Evolutionary conservation across 2,113 vertebrate species (phyloP).

Genomic region (Corythaixoides concolor): DNA sequence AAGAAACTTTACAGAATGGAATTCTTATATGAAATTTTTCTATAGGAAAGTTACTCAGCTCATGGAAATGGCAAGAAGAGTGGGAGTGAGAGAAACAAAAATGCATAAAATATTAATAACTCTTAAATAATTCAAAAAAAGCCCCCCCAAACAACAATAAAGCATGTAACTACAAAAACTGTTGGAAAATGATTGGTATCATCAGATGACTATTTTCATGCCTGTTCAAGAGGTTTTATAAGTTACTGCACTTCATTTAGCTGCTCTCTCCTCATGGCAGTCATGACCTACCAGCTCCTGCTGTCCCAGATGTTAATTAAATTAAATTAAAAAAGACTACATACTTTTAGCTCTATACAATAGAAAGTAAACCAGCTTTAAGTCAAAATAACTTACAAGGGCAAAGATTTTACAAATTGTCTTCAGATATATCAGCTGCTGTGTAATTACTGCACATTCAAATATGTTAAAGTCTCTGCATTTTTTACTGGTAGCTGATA

Average conservation of each 20-base stretch:
- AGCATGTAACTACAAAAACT: neutral
- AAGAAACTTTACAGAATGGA: neutral
- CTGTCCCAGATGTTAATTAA: neutral
- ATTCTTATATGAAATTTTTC: neutral
- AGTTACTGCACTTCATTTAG: neutral
- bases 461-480: neutral
- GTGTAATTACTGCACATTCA: neutral
- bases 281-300: neutral
- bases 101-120: slow-evolving; percentile 15
- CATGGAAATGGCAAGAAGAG: neutral
- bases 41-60: neutral
- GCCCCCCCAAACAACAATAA: neutral
- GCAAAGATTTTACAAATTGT: neutral
- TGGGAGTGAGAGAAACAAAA: neutral
- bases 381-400: neutral
- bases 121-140: neutral
- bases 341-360: neutral
- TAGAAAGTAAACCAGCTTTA: neutral
- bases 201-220: neutral
- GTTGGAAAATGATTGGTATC: neutral
- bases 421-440: neutral
- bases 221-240: neutral
- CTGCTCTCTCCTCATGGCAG: neutral
- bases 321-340: neutral
- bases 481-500: neutral